Evolutionary conservation across 2,113 vertebrate genomes (phyloP), one percentile per base, ranked within the genome.

Genomic region (Gnathonemus longibarbis): DNA sequence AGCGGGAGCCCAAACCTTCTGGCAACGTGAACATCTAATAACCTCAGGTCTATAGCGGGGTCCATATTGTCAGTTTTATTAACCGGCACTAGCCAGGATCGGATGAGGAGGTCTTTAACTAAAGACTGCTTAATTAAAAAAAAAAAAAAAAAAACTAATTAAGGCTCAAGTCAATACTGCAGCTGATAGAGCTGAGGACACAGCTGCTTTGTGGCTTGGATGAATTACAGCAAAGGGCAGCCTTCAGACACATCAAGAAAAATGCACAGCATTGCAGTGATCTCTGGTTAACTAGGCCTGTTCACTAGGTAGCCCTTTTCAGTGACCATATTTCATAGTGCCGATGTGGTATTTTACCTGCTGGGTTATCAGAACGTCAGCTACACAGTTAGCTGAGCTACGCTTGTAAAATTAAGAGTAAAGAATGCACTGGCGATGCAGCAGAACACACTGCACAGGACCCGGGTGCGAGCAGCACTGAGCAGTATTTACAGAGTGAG

Each of bases 101-200:
- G 48, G 46, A 70, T 21, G 58, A 70, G 52, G n/a, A 87, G 45
- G 89, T 74, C 46, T 84, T 90, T 83, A 83, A 83, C 21, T 89
- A 89, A 74, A 90, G 84, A 90, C 56, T 58, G 27, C 58, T 90
- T 90, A 58, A 58, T 86, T 90, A 66, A 58, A 52, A 84, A 85
- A 50, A 49, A 53, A 35, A 53, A 35, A 49, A 50, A 80, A 89
- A 49, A 89, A 62, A n/a, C 53, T 85, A 83, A 86, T 86, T 90
- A 90, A 90, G 31, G n/a, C n/a, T 21, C 4, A 9, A 58, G 84
- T 90, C 89, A 87, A 90, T 87, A 90, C 56, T 17, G 27, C 19
- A 39, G 58, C 21, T 74, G 84, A 50, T 56, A 35, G 49, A 58
- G 84, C 39, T 90, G 27, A 46, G 31, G 17, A 46, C 85, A 24